These are phyloP conservation scores for Meliscaeva auricollis DNA, from an alignment of 2,888 invertebrate genomes.

Conservation along the genomic window DNA sequence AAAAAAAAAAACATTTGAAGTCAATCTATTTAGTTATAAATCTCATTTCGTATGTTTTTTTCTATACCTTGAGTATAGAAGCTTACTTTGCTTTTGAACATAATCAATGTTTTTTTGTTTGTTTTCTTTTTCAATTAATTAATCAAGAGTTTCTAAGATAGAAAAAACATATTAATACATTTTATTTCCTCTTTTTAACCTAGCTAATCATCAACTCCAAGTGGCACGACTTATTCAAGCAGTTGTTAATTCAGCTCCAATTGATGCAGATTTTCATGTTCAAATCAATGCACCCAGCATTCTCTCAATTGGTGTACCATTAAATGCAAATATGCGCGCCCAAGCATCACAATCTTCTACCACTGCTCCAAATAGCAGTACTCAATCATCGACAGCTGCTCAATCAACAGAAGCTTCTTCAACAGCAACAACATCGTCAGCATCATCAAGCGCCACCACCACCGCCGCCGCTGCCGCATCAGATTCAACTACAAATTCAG, in stretches of 20 bases:
- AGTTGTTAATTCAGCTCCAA: constrained; percentile 82
- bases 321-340: constrained; percentile 86
- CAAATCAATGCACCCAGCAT: constrained; percentile 83
- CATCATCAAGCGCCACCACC: constrained; percentile 23
- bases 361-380: constrained; percentile 77
- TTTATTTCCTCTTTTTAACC: background rate
- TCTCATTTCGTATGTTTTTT: too few relatives aligned
- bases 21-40: too few relatives aligned
- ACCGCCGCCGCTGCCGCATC: constrained; percentile 85
- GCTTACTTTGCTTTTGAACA: too few relatives aligned
- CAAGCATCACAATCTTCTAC: constrained; percentile 83
- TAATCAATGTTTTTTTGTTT: too few relatives aligned
- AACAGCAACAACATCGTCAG: constrained; percentile 81
- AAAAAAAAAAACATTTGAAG: too few relatives aligned
- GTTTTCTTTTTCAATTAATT: too few relatives aligned
- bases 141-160: too few relatives aligned
- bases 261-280: constrained; percentile 82
- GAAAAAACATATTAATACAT: too few relatives aligned
- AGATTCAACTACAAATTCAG: constrained; percentile 61
- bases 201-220: constrained; percentile 82
- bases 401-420: constrained; percentile 85
- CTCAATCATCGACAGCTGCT: constrained; percentile 73
- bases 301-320: constrained; percentile 81
- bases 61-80: too few relatives aligned
- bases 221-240: constrained; percentile 83